Conservation (phyloP, 2,113 vertebrate species). For the Hypocryptadius cinnamomeus region DNA sequence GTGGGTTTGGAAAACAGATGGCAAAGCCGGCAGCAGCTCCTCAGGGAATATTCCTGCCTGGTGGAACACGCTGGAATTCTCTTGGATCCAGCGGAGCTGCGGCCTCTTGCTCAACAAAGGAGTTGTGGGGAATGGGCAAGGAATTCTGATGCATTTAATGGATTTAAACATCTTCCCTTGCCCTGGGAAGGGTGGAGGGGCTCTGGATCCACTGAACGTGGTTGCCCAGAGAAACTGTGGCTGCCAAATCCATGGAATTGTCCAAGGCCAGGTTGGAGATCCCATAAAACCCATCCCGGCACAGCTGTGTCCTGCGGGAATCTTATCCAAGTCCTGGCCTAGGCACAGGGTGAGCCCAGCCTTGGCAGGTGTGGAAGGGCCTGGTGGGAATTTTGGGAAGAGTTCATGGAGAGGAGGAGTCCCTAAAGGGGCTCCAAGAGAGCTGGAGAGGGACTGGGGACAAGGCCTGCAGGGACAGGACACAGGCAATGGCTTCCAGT, state of each 20-base stretch:
- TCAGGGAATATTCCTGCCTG: neutral
- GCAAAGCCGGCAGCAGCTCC: neutral
- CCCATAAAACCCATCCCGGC: no score
- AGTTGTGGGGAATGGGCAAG: neutral
- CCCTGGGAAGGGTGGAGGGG: neutral
- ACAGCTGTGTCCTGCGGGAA: no score
- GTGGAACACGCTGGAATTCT: neutral
- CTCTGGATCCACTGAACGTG: neutral
- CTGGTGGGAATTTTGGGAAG: no score
- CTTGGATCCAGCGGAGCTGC: neutral
- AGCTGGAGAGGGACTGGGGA: neutral
- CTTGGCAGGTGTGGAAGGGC: no score
- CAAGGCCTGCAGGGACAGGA: neutral
- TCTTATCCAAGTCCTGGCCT: no score
- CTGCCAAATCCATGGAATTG: neutral
- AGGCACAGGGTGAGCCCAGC: no score
- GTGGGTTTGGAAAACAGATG: rapidly evolving
- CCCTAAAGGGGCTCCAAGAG: neutral
- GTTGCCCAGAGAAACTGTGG: neutral
- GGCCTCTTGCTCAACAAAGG: rapidly evolving
- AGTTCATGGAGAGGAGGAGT: no score
- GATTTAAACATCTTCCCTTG: neutral
- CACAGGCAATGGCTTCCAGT: neutral
- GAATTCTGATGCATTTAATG: neutral
- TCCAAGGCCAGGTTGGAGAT: neutral